Evolutionary conservation across 2,113 vertebrate species (phyloP), one percentile per base, ranked within the genome.

Genomic region (Sceloporus undulatus): DNA sequence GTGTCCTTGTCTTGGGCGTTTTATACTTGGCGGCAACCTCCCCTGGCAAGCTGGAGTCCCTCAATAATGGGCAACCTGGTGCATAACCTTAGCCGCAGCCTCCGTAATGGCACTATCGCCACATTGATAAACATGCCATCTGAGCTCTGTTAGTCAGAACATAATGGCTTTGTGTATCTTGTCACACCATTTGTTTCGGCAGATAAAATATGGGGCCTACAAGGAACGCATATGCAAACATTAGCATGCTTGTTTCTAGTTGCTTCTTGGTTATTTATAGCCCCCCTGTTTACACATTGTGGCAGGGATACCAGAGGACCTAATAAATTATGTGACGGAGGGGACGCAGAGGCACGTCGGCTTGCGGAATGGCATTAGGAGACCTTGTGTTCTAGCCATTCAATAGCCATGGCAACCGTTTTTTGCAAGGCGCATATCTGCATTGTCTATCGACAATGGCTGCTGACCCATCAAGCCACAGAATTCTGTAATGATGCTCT

Each of bases 201-300:
- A 93, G 94, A 84, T 95, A 42, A 94, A 94, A 94, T 92, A 94
- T 1, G 93, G 89, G 89, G 79, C 92, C 87, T 91, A 29, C 92
- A 82, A 92, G 92, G 29, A 89, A 79, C 94, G 84, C 91, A 59
- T 4, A 87, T 84, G 93, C 95, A 90, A 85, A 92, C 92, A 84
- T 90, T 84, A 91, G 48, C 85, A 5, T 2, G 94, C 94, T 92
- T 23, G 79, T 91, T 90, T 90, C 94, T 89, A 34, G 79, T 80
- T 13, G 90, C 88, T 86, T 42, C 88, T 89, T 0, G 80, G 91
- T 95, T 95, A 95, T 95, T 95, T 95, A 95, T 93, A 91, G 94
- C 95, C 94, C 65, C 59, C 88, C 91, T 85, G 90, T 93, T 92
- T 91, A 87, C 91, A 54, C 18, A 0, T 70, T 6, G 85, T n/a